Evolutionary conservation across 2,797 vertebrate genomes (phyloP).

Genomic region (Hoplostethus mediterraneus): DNA sequence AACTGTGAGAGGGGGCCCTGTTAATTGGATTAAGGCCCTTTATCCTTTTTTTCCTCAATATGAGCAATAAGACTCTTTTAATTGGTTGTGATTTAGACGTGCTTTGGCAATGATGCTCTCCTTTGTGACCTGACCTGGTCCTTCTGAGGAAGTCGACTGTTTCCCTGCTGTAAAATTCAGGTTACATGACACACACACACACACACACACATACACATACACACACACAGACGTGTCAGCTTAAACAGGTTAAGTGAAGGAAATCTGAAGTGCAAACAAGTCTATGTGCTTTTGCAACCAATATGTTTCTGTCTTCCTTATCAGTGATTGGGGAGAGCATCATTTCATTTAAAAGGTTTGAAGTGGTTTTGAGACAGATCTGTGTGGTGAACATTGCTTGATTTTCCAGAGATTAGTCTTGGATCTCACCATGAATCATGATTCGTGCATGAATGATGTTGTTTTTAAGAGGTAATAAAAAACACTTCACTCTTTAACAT

Average conservation of each 20-base stretch:
- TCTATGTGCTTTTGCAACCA: conserved; percentile 13
- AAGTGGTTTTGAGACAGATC: conserved; percentile 13
- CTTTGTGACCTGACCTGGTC: conserved; percentile 40
- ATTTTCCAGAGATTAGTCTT: neutral
- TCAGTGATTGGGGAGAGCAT: conserved; percentile 13
- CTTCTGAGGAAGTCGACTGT: conserved; percentile 69
- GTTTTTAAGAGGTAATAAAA: no score
- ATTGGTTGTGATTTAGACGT: conserved; percentile 71
- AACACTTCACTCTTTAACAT: no score
- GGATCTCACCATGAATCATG: no score
- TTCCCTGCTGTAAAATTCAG: conserved; percentile 75
- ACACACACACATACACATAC: neutral
- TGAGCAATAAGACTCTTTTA: conserved; percentile 67
- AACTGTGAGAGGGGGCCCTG: conserved; percentile 44
- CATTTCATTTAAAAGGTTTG: conserved; percentile 34
- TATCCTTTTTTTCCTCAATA: conserved; percentile 47
- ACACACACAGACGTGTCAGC: neutral
- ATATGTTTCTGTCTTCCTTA: neutral
- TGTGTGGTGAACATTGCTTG: neutral
- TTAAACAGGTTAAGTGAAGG: neutral
- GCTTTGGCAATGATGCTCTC: conserved; percentile 50
- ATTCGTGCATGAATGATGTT: no score
- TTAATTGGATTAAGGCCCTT: conserved; percentile 80
- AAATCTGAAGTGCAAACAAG: neutral
- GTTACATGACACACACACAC: conserved; percentile 24